phyloP scores from a whole-genome alignment of 2,113 vertebrate species.

The Oryzias javanicus region DNA sequence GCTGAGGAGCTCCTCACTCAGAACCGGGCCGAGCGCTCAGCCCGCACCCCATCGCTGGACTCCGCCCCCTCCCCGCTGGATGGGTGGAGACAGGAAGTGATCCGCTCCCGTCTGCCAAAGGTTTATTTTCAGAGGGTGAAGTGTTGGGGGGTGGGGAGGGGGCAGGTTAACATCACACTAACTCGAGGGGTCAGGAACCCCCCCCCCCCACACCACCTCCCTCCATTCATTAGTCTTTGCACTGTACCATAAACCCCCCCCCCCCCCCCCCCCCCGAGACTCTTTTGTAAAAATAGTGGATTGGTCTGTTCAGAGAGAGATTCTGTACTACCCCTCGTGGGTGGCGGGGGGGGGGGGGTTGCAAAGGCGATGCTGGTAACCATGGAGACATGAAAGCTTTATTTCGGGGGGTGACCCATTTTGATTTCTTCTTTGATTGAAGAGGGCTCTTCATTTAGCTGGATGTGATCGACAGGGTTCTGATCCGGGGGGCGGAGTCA shows the following conservation, averaged over 20 bases:
- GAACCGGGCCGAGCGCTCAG: constrained; percentile 40
- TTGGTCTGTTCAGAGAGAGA: too few relatives aligned
- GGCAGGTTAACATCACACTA: constrained; percentile 54
- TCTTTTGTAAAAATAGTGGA: too few relatives aligned
- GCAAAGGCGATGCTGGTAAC: too few relatives aligned
- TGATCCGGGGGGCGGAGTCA: too few relatives aligned
- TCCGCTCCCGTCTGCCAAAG: constrained; percentile 12
- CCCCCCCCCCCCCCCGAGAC: neutral
- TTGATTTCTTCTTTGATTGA: too few relatives aligned
- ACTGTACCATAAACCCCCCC: constrained; percentile 1
- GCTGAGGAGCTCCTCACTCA: constrained; percentile 12
- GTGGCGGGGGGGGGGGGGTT: too few relatives aligned
- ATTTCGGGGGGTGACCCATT: too few relatives aligned
- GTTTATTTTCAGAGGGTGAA: constrained; percentile 48
- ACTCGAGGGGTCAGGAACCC: constrained; percentile 40
- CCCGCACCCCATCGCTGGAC: constrained; percentile 42
- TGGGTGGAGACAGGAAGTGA: constrained; percentile 25
- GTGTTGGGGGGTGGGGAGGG: constrained; percentile 20
- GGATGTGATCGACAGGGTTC: too few relatives aligned
- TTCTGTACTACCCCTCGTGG: too few relatives aligned
- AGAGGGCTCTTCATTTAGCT: too few relatives aligned
- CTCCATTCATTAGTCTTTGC: constrained; percentile 4
- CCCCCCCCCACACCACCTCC: too few relatives aligned
- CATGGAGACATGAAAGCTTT: too few relatives aligned
- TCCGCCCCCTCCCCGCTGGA: neutral